Percentiles rank a stretch among this genome's conserved stretches.
These are phyloP conservation scores for Zonitis immaculata DNA, from an alignment of 2,888 invertebrate species.

Conservation along the genomic window DNA sequence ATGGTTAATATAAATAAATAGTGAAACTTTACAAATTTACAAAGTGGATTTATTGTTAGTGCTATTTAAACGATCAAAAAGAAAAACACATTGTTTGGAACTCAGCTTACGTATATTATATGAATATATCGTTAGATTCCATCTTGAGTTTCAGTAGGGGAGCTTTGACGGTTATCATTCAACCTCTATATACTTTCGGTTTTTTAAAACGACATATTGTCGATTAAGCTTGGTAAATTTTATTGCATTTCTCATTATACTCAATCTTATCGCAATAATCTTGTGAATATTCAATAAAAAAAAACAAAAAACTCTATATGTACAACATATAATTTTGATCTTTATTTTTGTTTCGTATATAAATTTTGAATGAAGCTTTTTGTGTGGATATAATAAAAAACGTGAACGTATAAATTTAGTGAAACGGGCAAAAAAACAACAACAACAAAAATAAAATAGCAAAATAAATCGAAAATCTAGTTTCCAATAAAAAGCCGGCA, in stretches of 20 bases:
- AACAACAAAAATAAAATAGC: slow-evolving; percentile 24
- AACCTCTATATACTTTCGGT: neutral
- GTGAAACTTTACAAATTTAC: too few species aligned
- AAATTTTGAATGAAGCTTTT: slow-evolving; percentile 11
- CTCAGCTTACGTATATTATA: too few species aligned
- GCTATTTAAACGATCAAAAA: too few species aligned
- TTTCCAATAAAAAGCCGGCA: slow-evolving; percentile 24
- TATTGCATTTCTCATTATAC: neutral
- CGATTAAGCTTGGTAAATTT: neutral
- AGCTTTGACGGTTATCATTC: neutral
- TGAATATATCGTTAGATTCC: neutral
- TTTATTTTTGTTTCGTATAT: slow-evolving; percentile 7
- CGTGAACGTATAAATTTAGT: slow-evolving; percentile 27
- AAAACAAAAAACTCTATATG: too few species aligned
- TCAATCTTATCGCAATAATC: too few species aligned
- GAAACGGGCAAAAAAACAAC: slow-evolving; percentile 23
- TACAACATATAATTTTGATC: too few species aligned
- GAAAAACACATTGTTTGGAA: too few species aligned
- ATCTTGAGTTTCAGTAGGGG: neutral
- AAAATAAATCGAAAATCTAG: neutral
- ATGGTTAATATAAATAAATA: too few species aligned
- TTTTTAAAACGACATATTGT: neutral
- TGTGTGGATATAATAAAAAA: slow-evolving; percentile 21
- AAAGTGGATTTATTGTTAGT: too few species aligned
- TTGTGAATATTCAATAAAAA: too few species aligned